Base-by-base conservation (phyloP, 2,888 invertebrate species). In the Orthosia incerta region DNA sequence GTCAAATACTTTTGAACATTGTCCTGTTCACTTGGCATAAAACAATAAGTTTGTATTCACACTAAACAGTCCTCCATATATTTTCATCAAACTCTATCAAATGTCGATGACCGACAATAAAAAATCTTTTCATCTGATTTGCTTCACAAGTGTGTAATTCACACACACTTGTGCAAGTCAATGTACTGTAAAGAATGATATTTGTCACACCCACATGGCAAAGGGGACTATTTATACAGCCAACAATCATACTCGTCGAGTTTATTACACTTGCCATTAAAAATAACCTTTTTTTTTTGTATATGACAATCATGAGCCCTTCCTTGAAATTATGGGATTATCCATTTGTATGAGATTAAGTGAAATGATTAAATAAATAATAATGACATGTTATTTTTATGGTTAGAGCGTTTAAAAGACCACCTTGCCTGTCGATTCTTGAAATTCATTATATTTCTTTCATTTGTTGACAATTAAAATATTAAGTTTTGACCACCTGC, bases 131-230 rank as follows among this genome's bases (percentile, higher is more conserved):
- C 70, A 69, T 82, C 59, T 68, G 86, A 86, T 79, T 84, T 78
- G 65, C 61, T 80, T 45, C 50, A 16, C 23, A 56, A 85, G 79
- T 79, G 83, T 84, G 67, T 69, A 46, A 70, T 57, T 64, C 23
- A 68, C 82, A 55, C 71, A 78, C 86, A 85, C 86, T 82, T 81
- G 82, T 69, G 74, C 59, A 65, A 83, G 59, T 71, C 86, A 86
- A 65, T 85, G 86, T 86, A 74, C 87, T 82, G 81, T 81, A 70
- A 87, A 71, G 77, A 51, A 89, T 88, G 62, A 69, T 67, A 78
- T 90, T 89, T 74, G 90, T 76, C 76, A 87, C 91, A 87, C 87
- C 76, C 89, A 88, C 82, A 81, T 87, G 86, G 68, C 63, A 75
- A 71, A 82, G 77, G 85, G 80, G 85, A 46, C 66, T 68, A 56